phyloP scores from a whole-genome alignment of 2,888 invertebrate genomes.

The Protophormia terraenovae region DNA sequence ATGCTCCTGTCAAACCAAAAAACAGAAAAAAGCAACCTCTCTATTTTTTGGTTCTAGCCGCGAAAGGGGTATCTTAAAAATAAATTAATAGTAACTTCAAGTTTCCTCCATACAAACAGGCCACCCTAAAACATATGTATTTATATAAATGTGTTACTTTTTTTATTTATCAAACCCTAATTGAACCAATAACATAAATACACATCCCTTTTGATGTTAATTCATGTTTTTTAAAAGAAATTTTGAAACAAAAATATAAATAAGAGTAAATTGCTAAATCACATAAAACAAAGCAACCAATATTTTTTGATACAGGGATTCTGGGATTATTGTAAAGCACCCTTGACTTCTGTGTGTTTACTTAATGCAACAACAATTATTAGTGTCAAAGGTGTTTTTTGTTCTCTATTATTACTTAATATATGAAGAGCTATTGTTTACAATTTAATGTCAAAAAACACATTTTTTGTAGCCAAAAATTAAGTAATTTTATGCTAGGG shows the following conservation, averaged over 20 bases:
- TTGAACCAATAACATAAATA: conserved; percentile 77
- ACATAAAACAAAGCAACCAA: conserved; percentile 25
- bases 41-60: no score
- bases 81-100: no score
- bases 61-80: no score
- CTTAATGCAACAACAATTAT: conserved; percentile 71
- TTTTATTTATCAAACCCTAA: conserved; percentile 79
- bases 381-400: conserved; percentile 72
- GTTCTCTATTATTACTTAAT: conserved; percentile 1
- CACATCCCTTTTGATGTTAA: conserved; percentile 66
- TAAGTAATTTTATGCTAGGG: conserved; percentile 69
- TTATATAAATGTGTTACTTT: no score
- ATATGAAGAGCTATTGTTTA: conserved; percentile 73
- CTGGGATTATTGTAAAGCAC: conserved; percentile 75
- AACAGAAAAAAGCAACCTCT: no score
- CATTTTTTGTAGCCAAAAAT: conserved; percentile 77
- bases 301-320: conserved; percentile 73
- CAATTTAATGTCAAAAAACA: conserved; percentile 78
- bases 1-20: no score
- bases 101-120: neutral
- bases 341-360: conserved; percentile 65
- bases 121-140: neutral
- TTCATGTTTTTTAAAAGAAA: conserved; percentile 40
- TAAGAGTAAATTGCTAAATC: conserved; percentile 40
- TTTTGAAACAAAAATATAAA: conserved; percentile 17